Percentiles rank a stretch among this genome's conserved stretches.
These are phyloP conservation scores for Pollenia griseotomentosa DNA, from an alignment of 2,888 invertebrate genomes.

Conservation along the genomic window DNA sequence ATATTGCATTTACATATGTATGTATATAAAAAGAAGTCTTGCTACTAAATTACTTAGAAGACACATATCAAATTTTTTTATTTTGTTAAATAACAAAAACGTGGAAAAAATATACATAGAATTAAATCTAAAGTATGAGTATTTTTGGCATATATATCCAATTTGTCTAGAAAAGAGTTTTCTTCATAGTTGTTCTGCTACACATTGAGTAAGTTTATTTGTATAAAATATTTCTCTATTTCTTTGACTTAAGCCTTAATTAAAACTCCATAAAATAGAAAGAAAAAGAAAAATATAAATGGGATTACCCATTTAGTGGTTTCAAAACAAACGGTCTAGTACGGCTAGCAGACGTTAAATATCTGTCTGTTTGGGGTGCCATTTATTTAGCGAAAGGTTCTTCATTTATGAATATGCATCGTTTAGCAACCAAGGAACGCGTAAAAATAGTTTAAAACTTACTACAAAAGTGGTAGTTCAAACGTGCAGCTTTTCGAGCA, in stretches of 20 bases:
- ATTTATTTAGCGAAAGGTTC: no score
- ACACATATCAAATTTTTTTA: slow-evolving; percentile 38
- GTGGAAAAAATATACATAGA: background rate
- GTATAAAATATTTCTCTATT: background rate
- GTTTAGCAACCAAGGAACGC: no score
- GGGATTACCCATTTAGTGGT: no score
- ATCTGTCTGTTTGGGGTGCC: no score
- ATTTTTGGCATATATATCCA: slow-evolving; percentile 36
- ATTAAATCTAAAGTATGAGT: background rate
- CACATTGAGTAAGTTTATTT: background rate
- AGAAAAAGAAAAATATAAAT: background rate
- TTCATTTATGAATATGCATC: no score
- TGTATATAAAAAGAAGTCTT: slow-evolving; percentile 25
- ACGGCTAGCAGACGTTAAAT: no score
- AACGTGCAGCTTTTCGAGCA: no score
- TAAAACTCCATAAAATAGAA: slow-evolving; percentile 6
- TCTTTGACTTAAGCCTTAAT: background rate
- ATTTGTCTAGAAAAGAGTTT: background rate
- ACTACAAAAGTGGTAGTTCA: no score
- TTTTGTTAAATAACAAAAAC: background rate
- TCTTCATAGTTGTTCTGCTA: background rate
- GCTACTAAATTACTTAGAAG: slow-evolving; percentile 30
- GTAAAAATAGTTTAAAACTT: no score
- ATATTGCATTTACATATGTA: background rate
- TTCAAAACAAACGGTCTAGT: no score